These are phyloP conservation scores for Drosophila nr. perissopoda DNA, from an alignment of 2,888 invertebrate genomes.

Conservation along the genomic window DNA sequence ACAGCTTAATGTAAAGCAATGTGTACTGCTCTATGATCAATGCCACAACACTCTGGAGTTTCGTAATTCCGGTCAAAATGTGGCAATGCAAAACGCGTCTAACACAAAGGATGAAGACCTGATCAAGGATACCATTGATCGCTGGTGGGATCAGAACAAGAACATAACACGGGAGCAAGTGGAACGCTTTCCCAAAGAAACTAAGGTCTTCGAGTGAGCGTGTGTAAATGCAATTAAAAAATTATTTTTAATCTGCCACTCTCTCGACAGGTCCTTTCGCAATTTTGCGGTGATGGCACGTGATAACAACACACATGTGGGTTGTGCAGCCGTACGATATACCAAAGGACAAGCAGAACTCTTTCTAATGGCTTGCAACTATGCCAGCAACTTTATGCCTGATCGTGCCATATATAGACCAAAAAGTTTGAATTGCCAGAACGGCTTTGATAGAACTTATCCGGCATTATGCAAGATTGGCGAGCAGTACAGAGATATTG, in stretches of 20 bases:
- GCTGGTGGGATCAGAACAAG: conserved; percentile 64
- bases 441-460: conserved; percentile 48
- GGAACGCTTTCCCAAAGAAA: conserved; percentile 51
- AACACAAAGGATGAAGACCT: conserved; percentile 28
- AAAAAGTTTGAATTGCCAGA: conserved; percentile 50
- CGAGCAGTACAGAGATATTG: conserved; percentile 51
- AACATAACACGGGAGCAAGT: conserved; percentile 42
- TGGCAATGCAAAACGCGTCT: conserved; percentile 41
- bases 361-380: conserved; percentile 68
- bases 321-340: conserved; percentile 60
- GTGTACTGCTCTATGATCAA: conserved; percentile 41
- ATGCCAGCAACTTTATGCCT: conserved; percentile 52
- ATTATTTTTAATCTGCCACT: background rate
- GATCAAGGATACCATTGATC: conserved; percentile 44
- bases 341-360: conserved; percentile 13
- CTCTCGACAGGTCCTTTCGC: conserved; percentile 44
- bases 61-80: conserved; percentile 60
- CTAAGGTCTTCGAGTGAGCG: conserved; percentile 48
- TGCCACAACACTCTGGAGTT: conserved; percentile 63
- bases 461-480: conserved; percentile 50
- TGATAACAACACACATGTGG: conserved; percentile 64
- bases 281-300: conserved; percentile 68
- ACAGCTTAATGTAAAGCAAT: conserved; percentile 57
- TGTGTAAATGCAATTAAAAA: background rate
- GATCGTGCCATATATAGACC: conserved; percentile 51